phyloP scores from a whole-genome alignment of 92 coral and sea anemone genomes.

The Zoanthus solanderi region DNA sequence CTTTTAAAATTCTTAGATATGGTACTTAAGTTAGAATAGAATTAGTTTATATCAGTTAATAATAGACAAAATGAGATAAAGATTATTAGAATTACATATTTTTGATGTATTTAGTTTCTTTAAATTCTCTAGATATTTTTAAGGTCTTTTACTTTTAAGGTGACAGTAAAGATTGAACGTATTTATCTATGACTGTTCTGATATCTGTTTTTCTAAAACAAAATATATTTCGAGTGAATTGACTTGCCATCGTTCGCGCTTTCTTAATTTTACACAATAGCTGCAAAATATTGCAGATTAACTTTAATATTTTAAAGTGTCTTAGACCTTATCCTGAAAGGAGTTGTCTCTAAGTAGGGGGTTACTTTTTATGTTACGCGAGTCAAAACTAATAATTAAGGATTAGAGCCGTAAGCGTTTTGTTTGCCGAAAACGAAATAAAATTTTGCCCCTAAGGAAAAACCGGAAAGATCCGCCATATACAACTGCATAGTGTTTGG shows the following conservation, averaged over 20 bases:
- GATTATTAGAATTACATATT: too few relatives aligned
- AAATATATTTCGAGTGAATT: not conserved
- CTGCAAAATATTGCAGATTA: not conserved
- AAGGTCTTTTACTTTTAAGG: too few relatives aligned
- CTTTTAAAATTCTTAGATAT: too few relatives aligned
- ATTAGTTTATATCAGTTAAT: too few relatives aligned
- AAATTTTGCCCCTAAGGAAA: not conserved
- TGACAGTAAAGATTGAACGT: too few relatives aligned
- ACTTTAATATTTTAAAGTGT: not conserved
- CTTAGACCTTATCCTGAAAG: not conserved
- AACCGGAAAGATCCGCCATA: not conserved
- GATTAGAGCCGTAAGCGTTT: not conserved
- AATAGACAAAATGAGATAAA: too few relatives aligned
- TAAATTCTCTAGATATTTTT: too few relatives aligned
- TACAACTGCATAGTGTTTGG: not conserved
- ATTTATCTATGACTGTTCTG: too few relatives aligned
- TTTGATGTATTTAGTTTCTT: too few relatives aligned
- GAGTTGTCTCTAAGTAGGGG: constrained; percentile 23
- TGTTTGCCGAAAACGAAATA: not conserved
- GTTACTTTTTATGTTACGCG: not conserved
- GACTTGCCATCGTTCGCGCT: not conserved
- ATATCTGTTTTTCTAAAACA: not conserved
- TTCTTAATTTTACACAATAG: not conserved
- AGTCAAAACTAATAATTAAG: not conserved
- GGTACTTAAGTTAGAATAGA: too few relatives aligned